Conservation (phyloP, 1,140 invertebrate species). For the Colletes latitarsis region DNA sequence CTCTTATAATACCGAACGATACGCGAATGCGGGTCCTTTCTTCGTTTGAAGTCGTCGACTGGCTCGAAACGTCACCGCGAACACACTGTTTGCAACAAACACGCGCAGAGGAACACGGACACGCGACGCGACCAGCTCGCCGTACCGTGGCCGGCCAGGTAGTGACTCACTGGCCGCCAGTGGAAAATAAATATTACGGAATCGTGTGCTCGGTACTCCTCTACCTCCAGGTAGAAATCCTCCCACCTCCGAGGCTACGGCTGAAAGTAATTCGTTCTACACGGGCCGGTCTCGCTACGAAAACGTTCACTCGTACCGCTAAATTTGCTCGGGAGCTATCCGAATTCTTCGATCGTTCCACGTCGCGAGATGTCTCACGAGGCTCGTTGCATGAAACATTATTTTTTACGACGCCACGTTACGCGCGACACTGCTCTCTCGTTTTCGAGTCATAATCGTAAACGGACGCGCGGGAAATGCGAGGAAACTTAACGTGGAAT, state of each 20-base stretch:
- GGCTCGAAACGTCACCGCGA: conserved; percentile 22
- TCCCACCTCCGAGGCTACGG: conserved; percentile 38
- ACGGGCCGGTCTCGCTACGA: conserved; percentile 18
- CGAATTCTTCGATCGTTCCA: not conserved
- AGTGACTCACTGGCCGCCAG: conserved; percentile 68
- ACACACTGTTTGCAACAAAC: conserved; percentile 7
- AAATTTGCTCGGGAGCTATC: conserved; percentile 24
- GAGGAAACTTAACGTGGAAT: not conserved
- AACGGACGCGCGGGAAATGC: not conserved
- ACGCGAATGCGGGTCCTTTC: too few species aligned
- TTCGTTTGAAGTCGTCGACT: not conserved
- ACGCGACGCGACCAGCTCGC: conserved; percentile 56
- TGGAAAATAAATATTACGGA: conserved; percentile 76
- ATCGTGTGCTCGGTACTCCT: conserved; percentile 59
- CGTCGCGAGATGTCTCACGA: too few species aligned
- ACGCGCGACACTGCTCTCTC: too few species aligned
- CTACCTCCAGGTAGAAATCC: conserved; percentile 43
- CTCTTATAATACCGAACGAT: too few species aligned
- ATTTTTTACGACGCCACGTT: too few species aligned
- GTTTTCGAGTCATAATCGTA: not conserved
- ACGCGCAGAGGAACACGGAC: conserved; percentile 26
- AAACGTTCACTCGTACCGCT: conserved; percentile 35
- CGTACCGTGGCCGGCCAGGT: conserved; percentile 63
- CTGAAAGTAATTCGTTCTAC: conserved; percentile 62
- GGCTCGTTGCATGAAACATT: too few species aligned